These are phyloP conservation scores for Stichopus chloronotus DNA, from an alignment of 35 echinoderm and acorn worm genomes.

Conservation along the genomic window DNA sequence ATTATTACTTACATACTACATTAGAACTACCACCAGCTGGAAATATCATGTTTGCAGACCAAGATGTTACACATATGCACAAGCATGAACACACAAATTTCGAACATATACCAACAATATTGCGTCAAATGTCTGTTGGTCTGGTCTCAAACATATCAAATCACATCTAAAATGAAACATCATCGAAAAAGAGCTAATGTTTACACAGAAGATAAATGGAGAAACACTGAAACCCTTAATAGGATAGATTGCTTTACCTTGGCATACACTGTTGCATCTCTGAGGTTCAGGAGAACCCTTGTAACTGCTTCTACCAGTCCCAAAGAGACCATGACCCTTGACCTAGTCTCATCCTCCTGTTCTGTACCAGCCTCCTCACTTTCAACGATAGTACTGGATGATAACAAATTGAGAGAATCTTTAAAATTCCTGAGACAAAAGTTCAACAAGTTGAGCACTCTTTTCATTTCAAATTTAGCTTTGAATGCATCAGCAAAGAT, in stretches of 20 bases:
- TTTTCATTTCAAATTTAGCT: neutral
- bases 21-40: too few species aligned
- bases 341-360: neutral
- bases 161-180: too few species aligned
- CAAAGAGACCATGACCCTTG: conserved; percentile 2
- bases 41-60: too few species aligned
- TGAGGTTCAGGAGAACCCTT: conserved; percentile 34
- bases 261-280: neutral
- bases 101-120: too few species aligned
- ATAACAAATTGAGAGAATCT: conserved; percentile 1
- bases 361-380: neutral
- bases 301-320: conserved; percentile 29
- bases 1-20: too few species aligned
- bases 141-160: too few species aligned
- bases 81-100: too few species aligned
- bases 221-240: too few species aligned
- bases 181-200: too few species aligned
- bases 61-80: too few species aligned
- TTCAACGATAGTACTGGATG: neutral
- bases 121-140: too few species aligned
- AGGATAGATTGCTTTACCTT: neutral
- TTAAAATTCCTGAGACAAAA: conserved; percentile 11
- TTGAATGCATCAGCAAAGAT: conserved; percentile 38
- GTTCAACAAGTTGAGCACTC: neutral
- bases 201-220: too few species aligned